Evolutionary conservation across 2,113 vertebrate genomes (phyloP).

Genomic region (Butastur rufipennis): DNA sequence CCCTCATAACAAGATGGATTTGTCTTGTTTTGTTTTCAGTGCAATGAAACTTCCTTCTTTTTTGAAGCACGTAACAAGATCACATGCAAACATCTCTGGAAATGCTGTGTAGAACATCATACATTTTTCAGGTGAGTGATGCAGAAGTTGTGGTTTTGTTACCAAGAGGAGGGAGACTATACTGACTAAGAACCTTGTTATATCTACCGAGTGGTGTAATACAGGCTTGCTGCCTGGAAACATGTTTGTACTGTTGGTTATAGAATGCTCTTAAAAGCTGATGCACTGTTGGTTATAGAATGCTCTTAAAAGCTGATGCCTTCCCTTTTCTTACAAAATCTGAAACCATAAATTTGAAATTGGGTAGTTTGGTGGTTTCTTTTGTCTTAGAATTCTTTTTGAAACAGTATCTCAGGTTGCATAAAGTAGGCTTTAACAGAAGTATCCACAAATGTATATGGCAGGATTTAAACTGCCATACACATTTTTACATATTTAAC

Average conservation of each 20-base stretch:
- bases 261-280: not conserved
- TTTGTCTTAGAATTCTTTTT: not conserved
- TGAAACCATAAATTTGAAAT: not conserved
- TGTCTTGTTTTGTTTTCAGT: constrained; percentile 68
- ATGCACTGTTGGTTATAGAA: not conserved
- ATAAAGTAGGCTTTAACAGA: not conserved
- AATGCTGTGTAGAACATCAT: constrained; percentile 89
- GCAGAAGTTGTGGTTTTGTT: not conserved
- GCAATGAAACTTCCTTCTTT: constrained; percentile 89
- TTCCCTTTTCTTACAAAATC: not conserved
- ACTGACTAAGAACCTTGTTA: not conserved
- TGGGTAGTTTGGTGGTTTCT: not conserved
- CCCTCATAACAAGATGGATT: not conserved
- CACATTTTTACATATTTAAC: not conserved
- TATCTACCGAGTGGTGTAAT: not conserved
- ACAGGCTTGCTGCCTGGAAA: not conserved
- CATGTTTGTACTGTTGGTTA: accelerated
- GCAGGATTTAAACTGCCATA: not conserved
- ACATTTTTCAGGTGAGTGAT: constrained; percentile 85
- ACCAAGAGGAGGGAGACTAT: not conserved
- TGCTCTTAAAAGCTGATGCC: not conserved
- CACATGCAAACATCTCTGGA: constrained; percentile 90
- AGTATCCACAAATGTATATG: not conserved
- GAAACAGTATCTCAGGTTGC: not conserved
- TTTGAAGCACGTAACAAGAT: constrained; percentile 83